These are phyloP conservation scores for Limanda limanda DNA, from an alignment of 2,113 vertebrate species.

Conservation along the genomic window DNA sequence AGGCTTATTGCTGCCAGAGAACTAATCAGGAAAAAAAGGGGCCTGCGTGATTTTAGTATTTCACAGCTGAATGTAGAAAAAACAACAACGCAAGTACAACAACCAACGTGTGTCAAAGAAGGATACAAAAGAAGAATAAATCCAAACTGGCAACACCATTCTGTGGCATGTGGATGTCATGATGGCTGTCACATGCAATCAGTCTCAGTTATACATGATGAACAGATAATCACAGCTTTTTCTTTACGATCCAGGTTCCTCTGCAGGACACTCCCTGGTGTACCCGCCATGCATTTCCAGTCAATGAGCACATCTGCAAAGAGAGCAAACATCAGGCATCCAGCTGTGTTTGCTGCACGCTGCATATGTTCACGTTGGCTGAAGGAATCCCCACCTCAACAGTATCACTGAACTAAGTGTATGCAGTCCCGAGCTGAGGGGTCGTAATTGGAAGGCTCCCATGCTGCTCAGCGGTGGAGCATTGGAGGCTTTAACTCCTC, in stretches of 20 bases:
- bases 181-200: not conserved
- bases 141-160: not conserved
- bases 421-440: constrained; percentile 24
- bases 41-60: not conserved
- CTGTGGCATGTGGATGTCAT: not conserved
- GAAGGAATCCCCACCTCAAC: not conserved
- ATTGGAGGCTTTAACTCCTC: constrained; percentile 39
- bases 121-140: not conserved
- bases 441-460: constrained; percentile 57
- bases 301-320: not conserved
- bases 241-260: not conserved
- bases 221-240: constrained; percentile 19
- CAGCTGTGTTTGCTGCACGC: constrained; percentile 16
- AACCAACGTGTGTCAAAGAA: not conserved
- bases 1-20: constrained; percentile 10
- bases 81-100: not conserved
- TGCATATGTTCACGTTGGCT: constrained; percentile 11
- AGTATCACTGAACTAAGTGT: constrained; percentile 1
- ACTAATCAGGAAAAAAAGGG: constrained; percentile 12
- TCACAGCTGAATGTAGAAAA: not conserved
- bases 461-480: constrained; percentile 36
- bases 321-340: constrained; percentile 6
- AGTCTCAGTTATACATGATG: not conserved
- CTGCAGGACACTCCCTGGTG: not conserved
- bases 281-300: not conserved